phyloP scores from a whole-genome alignment of 1,140 invertebrate species.

The Sminthurinus signatus region DNA sequence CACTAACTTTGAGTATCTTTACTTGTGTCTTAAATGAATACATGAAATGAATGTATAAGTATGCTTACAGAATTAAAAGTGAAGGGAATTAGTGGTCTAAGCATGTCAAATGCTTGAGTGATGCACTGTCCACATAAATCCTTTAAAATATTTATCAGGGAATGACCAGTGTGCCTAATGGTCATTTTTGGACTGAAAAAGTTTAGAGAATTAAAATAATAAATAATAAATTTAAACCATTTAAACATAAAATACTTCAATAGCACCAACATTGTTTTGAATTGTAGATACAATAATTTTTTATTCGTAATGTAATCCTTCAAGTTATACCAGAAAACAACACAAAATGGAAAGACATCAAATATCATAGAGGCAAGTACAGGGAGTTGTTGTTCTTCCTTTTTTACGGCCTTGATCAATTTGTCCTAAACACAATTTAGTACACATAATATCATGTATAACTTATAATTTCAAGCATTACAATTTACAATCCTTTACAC shows the following conservation, averaged over 20 bases:
- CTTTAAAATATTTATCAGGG: slow-evolving; percentile 82
- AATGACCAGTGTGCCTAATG: slow-evolving; percentile 81
- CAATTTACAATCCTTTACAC: too few relatives aligned
- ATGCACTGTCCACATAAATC: slow-evolving; percentile 79
- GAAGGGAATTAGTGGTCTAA: slow-evolving; percentile 84
- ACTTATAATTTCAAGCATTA: too few relatives aligned
- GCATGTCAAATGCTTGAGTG: slow-evolving; percentile 82
- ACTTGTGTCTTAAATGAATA: neutral
- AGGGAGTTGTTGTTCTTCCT: slow-evolving; percentile 77
- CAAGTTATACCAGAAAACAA: slow-evolving; percentile 92
- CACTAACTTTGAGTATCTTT: too few relatives aligned
- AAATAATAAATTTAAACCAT: neutral
- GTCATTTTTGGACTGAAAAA: slow-evolving; percentile 75
- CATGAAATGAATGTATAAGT: too few relatives aligned
- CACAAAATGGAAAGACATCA: slow-evolving; percentile 96
- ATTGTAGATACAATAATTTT: too few relatives aligned
- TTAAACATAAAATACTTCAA: slow-evolving; percentile 1
- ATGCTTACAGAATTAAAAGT: slow-evolving; percentile 88
- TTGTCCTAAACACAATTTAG: too few relatives aligned
- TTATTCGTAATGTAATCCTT: too few relatives aligned
- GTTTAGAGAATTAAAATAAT: slow-evolving; percentile 42
- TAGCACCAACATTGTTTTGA: too few relatives aligned
- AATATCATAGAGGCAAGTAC: slow-evolving; percentile 83
- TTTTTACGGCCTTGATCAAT: slow-evolving; percentile 60
- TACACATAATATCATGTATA: too few relatives aligned